phyloP scores from a whole-genome alignment of 2,797 vertebrate species.

The Clarias laeviceps region DNA sequence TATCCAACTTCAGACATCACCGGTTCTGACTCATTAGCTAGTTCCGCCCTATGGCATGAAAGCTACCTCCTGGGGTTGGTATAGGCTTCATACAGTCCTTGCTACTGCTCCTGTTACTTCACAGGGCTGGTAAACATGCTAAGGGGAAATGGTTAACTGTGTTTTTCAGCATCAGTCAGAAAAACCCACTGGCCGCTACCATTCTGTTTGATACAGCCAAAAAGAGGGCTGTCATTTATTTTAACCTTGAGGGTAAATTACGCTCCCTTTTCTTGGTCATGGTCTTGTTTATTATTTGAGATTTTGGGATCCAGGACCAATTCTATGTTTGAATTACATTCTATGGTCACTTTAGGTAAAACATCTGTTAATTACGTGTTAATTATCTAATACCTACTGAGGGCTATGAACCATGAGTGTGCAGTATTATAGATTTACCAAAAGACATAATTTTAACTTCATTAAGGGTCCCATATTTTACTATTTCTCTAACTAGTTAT shows the following conservation, averaged over 20 bases:
- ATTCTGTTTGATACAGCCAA: not conserved
- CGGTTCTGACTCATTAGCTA: constrained; percentile 3
- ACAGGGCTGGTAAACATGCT: not conserved
- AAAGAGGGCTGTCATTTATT: not conserved
- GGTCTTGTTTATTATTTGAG: not conserved
- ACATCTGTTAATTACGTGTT: not conserved
- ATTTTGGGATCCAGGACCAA: not conserved
- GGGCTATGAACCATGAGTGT: not conserved
- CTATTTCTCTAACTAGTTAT: too few relatives aligned
- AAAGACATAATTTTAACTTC: not conserved
- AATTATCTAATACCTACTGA: not conserved
- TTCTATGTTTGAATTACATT: not conserved
- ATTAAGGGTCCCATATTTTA: not conserved
- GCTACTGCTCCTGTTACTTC: not conserved
- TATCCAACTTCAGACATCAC: not conserved
- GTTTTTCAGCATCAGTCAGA: not conserved
- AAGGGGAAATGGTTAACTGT: not conserved
- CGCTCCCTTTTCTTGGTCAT: not conserved
- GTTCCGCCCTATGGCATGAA: not conserved
- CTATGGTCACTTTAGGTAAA: not conserved
- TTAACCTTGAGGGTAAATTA: not conserved
- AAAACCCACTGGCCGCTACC: not conserved
- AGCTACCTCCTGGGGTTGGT: not conserved
- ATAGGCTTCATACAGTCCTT: not conserved
- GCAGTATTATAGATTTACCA: not conserved